These are phyloP conservation scores for Phyllostomus hastatus DNA, from an alignment of 2,113 vertebrate genomes.

Conservation along the genomic window DNA sequence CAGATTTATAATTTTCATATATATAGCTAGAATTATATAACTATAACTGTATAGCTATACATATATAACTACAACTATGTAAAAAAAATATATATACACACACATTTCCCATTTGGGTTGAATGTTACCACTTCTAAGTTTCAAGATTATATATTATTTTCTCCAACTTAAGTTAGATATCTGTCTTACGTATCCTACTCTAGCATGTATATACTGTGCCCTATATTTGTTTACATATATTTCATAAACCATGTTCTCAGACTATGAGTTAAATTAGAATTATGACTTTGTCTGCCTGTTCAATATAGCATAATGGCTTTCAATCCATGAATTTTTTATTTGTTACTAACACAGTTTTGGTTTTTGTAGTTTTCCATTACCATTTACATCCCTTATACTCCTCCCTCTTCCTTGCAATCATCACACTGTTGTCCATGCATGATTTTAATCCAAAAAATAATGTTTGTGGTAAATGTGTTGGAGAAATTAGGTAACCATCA, in stretches of 20 bases:
- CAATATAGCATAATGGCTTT: background rate
- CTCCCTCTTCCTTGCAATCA: too few species aligned
- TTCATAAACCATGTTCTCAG: background rate
- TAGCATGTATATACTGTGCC: background rate
- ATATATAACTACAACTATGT: background rate
- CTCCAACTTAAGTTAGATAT: background rate
- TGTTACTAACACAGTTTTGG: too few species aligned
- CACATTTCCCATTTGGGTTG: background rate
- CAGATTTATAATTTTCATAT: background rate
- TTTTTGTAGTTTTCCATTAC: too few species aligned
- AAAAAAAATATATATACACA: too few species aligned
- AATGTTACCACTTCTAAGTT: background rate
- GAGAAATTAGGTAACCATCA: background rate
- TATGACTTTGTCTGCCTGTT: background rate
- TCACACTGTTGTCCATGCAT: too few species aligned
- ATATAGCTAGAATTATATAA: background rate
- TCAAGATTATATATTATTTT: background rate
- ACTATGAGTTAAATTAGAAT: background rate
- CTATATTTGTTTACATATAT: background rate
- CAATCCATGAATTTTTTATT: too few species aligned
- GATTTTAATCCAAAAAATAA: background rate
- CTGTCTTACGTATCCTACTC: background rate
- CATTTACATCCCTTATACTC: too few species aligned
- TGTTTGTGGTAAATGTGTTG: background rate
- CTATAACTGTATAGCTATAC: background rate